Evolutionary conservation across 1,140 invertebrate species (phyloP).

Genomic region (Lepidurus apus): DNA sequence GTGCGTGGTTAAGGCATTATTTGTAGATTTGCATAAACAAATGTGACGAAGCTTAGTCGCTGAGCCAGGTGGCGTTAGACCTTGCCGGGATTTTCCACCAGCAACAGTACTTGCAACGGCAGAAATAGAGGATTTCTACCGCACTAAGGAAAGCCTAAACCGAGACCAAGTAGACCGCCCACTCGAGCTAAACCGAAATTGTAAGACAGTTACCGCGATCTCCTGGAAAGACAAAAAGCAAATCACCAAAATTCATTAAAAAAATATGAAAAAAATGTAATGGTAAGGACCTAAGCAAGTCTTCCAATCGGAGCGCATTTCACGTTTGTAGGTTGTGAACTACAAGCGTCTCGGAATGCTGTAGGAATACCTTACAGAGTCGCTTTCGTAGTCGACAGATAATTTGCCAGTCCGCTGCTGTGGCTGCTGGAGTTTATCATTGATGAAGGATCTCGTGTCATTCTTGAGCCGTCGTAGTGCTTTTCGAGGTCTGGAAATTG

Average conservation of each 20-base stretch:
- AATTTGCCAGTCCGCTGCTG: not conserved
- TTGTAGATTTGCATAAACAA: slow-evolving; percentile 15
- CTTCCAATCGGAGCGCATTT: too few species aligned
- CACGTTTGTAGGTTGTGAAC: too few species aligned
- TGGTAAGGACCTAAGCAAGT: too few species aligned
- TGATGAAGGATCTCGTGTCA: not conserved
- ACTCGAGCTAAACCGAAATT: too few species aligned
- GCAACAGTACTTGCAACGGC: not conserved
- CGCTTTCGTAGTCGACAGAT: not conserved
- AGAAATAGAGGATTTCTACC: not conserved
- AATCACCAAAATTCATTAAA: too few species aligned
- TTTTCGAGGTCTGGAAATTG: not conserved
- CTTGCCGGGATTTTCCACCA: not conserved
- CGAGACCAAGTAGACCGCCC: too few species aligned
- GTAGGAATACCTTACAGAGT: too few species aligned
- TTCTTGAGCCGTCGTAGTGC: not conserved
- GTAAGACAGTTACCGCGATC: too few species aligned
- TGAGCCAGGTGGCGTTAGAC: not conserved
- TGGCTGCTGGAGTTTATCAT: not conserved
- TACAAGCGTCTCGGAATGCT: too few species aligned
- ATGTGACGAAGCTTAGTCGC: not conserved
- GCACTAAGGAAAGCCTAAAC: not conserved
- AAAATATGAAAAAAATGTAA: too few species aligned
- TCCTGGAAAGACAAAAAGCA: too few species aligned
- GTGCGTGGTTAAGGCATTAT: not conserved